Conservation (phyloP, 92 coral and sea anemone species). For the Porites cylindrica region DNA sequence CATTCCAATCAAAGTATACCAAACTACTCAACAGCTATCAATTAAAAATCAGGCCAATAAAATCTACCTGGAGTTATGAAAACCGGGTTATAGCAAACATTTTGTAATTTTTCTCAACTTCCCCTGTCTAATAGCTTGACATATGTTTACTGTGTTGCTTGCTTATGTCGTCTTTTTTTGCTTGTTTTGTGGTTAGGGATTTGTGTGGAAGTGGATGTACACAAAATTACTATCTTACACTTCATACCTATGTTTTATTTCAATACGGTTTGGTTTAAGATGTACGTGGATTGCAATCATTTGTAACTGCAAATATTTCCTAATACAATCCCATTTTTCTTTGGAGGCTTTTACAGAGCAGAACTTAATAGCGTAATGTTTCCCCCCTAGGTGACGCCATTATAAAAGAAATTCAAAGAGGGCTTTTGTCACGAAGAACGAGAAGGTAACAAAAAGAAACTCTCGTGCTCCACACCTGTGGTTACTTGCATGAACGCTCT, state of each 20-base stretch:
- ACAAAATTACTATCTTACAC: not conserved
- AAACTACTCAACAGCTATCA: too few relatives aligned
- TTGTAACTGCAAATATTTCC: constrained; percentile 3
- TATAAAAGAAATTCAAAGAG: constrained; percentile 7
- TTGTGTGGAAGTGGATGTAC: too few relatives aligned
- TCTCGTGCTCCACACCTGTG: not conserved
- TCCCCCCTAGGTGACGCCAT: constrained; percentile 8
- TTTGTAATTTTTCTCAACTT: too few relatives aligned
- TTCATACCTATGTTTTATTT: not conserved
- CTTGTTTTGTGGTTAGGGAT: too few relatives aligned
- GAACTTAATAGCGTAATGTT: not conserved
- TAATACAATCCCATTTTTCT: constrained; percentile 3
- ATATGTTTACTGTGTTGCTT: too few relatives aligned
- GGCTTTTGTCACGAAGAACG: constrained; percentile 3
- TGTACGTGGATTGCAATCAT: not conserved
- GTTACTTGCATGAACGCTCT: constrained; percentile 17
- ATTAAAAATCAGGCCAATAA: too few relatives aligned
- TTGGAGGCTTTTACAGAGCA: not conserved
- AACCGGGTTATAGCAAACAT: too few relatives aligned
- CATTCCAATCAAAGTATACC: too few relatives aligned
- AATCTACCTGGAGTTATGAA: too few relatives aligned
- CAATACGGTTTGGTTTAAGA: constrained; percentile 6
- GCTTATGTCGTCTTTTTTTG: too few relatives aligned
- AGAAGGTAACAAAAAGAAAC: constrained; percentile 15
- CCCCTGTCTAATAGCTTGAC: too few relatives aligned